Conservation (phyloP, 1,140 invertebrate species). For the Trichonephila clavata region DNA sequence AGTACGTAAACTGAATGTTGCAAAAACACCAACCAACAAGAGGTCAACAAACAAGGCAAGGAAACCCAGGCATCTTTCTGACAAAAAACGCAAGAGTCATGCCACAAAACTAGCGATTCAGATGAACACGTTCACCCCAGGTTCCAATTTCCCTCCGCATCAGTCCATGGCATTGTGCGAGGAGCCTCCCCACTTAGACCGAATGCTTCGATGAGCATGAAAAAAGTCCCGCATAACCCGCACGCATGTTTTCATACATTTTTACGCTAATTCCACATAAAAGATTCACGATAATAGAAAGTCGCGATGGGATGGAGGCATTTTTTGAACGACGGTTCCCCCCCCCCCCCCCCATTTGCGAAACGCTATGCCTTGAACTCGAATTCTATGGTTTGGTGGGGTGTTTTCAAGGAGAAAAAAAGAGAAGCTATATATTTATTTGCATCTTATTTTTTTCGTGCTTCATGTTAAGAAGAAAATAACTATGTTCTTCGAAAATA, state of each 20-base stretch:
- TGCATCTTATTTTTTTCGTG: neutral
- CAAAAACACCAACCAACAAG: too few relatives aligned
- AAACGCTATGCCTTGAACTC: neutral
- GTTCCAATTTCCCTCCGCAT: neutral
- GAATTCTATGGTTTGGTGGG: neutral
- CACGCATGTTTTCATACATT: constrained; percentile 59
- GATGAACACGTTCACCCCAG: neutral
- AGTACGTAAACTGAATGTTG: too few relatives aligned
- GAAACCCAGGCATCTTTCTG: too few relatives aligned
- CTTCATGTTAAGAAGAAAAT: neutral
- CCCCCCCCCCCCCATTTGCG: neutral
- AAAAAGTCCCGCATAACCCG: constrained; percentile 17
- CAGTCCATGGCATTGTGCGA: neutral
- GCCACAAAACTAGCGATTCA: neutral
- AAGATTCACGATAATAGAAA: constrained; percentile 7
- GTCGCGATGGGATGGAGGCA: neutral
- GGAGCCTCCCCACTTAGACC: neutral
- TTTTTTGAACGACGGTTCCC: neutral
- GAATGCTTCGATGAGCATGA: neutral
- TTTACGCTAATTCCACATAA: constrained; percentile 54
- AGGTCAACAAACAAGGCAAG: too few relatives aligned
- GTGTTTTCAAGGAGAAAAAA: neutral
- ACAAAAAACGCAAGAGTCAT: neutral
- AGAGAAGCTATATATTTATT: neutral
- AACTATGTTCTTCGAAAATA: neutral